Conservation (phyloP, 2,113 vertebrate species). For the Anarrhichthys ocellatus region DNA sequence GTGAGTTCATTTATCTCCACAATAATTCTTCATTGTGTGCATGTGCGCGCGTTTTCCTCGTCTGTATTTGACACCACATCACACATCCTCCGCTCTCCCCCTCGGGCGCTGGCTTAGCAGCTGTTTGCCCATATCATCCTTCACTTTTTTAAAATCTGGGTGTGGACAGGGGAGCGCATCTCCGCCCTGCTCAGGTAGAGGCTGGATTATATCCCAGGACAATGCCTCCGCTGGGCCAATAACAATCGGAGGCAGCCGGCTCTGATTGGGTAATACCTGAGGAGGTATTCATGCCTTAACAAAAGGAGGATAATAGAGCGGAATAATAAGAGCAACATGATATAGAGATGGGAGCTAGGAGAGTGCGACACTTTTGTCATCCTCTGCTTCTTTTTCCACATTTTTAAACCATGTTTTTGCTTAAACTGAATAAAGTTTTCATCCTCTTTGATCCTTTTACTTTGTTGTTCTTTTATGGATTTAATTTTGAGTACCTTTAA, state of each 20-base stretch:
- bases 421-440: not conserved
- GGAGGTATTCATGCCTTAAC: not conserved
- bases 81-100: not conserved
- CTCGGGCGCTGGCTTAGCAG: slow-evolving; percentile 26
- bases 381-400: not conserved
- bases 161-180: slow-evolving; percentile 49
- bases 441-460: not conserved
- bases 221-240: not conserved
- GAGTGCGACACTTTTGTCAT: not conserved
- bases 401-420: not conserved
- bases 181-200: slow-evolving; percentile 41
- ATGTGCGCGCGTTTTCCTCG: not conserved
- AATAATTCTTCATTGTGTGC: not conserved
- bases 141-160: slow-evolving; percentile 44
- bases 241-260: not conserved
- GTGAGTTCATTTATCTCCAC: slow-evolving; percentile 7
- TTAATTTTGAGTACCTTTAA: not conserved
- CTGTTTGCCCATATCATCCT: slow-evolving; percentile 43
- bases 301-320: slow-evolving; percentile 13
- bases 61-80: not conserved
- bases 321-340: slow-evolving; percentile 17
- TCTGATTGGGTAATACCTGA: slow-evolving; percentile 14
- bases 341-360: not conserved
- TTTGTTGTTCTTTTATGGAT: accelerated
- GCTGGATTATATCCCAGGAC: slow-evolving; percentile 34